Percentiles rank a stretch among this genome's conserved stretches.
Conservation (phyloP, 2,888 invertebrate genomes). For the Tupiocoris notatus region DNA sequence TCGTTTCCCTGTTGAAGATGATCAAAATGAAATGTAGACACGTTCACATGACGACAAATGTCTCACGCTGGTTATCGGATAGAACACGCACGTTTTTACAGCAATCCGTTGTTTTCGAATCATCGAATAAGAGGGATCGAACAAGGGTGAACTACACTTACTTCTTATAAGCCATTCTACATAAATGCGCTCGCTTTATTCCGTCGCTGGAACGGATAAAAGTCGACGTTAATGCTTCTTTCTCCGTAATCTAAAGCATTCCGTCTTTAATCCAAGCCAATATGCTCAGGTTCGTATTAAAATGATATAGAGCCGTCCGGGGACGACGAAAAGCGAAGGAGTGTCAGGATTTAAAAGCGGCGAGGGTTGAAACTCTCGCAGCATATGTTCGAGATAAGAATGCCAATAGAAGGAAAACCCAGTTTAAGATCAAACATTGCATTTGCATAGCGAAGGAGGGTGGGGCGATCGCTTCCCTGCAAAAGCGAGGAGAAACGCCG, state of each 20-base stretch:
- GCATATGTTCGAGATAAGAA: constrained; percentile 44
- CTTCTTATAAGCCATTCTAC: neutral
- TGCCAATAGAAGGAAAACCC: constrained; percentile 37
- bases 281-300: constrained; percentile 30
- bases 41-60: no score
- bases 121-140: no score
- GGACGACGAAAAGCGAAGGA: constrained; percentile 9
- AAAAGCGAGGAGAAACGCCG: neutral
- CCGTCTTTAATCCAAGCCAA: neutral
- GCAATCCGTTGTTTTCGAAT: no score
- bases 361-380: constrained; percentile 13
- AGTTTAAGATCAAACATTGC: constrained; percentile 43
- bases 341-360: constrained; percentile 6
- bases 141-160: neutral
- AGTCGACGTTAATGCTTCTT: neutral
- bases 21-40: no score
- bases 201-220: neutral
- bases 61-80: no score
- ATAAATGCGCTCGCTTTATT: neutral
- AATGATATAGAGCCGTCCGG: constrained; percentile 29
- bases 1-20: no score
- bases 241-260: neutral
- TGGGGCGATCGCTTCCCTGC: neutral
- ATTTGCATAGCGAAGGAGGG: constrained; percentile 36
- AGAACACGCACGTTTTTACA: no score